Base-by-base conservation (phyloP, 2,888 invertebrate genomes). In the Cephus nigrinus region DNA sequence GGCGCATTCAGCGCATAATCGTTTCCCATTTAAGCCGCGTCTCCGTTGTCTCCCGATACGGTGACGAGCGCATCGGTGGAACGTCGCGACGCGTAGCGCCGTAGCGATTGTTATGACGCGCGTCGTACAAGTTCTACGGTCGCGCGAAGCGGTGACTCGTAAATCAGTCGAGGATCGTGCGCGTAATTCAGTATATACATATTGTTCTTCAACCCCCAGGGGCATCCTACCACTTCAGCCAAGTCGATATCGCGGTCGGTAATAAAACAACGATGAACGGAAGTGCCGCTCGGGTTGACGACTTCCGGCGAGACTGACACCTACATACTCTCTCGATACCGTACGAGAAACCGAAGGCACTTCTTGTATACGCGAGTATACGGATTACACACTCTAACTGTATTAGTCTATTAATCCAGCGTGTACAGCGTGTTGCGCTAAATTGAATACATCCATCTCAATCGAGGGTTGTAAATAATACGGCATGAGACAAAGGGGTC, bases 231-330 rank as follows among this genome's bases (percentile, higher is more conserved):
- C 55, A 9, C 55, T 23, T 23, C 5, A 9, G 1, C 55, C 15
- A 23, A 23, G 2, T 36, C 36, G 36, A 36, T 55, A 55, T 55
- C 23, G 23, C 82, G 78, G 80, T 80, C 69, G 73, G 78, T 33
- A 23, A 34, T 73, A 77, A 82, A 77, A 76, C 79, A 80, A 81
- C 82, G 81, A 85, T 85, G 82, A 82, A 83, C 85, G 86, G 86
- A 86, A 86, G 83, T 79, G 78, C 73, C 81, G 81, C 82, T 78
- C 78, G 79, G 80, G 78, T 79, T 80, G 84, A 86, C 9, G 84
- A 85, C 84, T 86, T 87, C 87, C 87, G 86, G 83, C 79, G 85
- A 81, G 83, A 84, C 84, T 75, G 84, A 86, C 83, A 84, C 83
- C 84, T 78, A 68, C 75, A 23, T 2, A 23, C 15, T 23, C 55